Evolutionary conservation across 2,888 invertebrate genomes (phyloP).

Genomic region (Mystacides longicornis): DNA sequence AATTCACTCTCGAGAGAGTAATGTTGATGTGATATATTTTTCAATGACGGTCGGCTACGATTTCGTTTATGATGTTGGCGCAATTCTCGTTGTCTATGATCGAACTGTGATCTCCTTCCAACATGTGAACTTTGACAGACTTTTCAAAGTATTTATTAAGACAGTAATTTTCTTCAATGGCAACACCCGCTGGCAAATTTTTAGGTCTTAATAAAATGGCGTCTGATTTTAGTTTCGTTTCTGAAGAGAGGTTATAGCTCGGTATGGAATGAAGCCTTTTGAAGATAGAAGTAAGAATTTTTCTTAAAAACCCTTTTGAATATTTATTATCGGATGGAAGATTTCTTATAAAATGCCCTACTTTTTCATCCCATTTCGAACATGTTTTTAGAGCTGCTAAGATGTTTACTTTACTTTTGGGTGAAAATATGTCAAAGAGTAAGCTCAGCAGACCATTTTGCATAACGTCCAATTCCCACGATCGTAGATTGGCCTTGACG

Average conservation of each 20-base stretch:
- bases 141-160: constrained; percentile 51
- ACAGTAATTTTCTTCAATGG: constrained; percentile 58
- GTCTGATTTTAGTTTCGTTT: constrained; percentile 48
- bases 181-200: constrained; percentile 44
- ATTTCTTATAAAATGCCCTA: constrained; percentile 43
- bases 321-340: constrained; percentile 35
- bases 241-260: constrained; percentile 39
- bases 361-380: constrained; percentile 50
- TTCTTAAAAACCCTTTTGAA: constrained; percentile 37
- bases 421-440: constrained; percentile 45
- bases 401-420: constrained; percentile 39
- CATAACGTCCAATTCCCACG: constrained; percentile 42
- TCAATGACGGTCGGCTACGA: too few relatives aligned
- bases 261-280: constrained; percentile 50
- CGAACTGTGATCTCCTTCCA: constrained; percentile 67
- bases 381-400: constrained; percentile 44
- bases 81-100: constrained; percentile 60
- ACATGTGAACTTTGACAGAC: constrained; percentile 50
- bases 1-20: too few relatives aligned
- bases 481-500: constrained; percentile 41
- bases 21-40: too few relatives aligned
- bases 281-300: constrained; percentile 39
- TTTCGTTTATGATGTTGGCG: constrained; percentile 59
- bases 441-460: constrained; percentile 53
- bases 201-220: constrained; percentile 58